Conservation (phyloP, 2,888 invertebrate species). For the Amblyteles armatorius region DNA sequence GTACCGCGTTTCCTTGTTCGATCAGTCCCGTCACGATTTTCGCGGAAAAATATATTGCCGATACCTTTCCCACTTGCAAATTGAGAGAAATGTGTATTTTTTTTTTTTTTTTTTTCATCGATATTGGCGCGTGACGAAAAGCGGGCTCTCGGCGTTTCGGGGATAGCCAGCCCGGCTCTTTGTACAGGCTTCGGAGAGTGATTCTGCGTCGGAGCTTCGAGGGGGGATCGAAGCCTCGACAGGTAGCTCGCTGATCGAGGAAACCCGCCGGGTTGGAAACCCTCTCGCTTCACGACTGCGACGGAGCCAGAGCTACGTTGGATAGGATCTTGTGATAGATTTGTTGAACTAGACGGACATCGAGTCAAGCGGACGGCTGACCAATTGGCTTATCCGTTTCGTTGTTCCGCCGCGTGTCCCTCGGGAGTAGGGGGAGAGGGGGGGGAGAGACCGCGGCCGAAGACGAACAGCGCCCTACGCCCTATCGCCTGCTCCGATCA, state of each 20-base stretch:
- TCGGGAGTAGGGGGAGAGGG: no score
- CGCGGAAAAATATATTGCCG: conserved; percentile 21
- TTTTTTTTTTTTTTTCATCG: neutral
- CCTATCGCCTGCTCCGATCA: conserved; percentile 23
- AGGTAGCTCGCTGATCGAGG: conserved; percentile 29
- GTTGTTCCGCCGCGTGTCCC: neutral
- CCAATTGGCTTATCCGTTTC: conserved; percentile 42
- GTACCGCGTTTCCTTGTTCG: conserved; percentile 13
- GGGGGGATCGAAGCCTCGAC: conserved; percentile 4
- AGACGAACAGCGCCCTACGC: conserved; percentile 21
- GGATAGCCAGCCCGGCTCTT: neutral
- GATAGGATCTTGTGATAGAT: conserved; percentile 46
- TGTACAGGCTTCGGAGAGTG: conserved; percentile 21
- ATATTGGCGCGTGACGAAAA: conserved; percentile 3
- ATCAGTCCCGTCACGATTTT: conserved; percentile 47
- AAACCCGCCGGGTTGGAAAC: conserved; percentile 14
- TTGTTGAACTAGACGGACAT: conserved; percentile 39
- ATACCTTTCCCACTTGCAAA: conserved; percentile 12
- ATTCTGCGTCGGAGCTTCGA: conserved; percentile 30
- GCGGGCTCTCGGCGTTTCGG: neutral
- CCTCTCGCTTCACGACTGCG: conserved; percentile 2
- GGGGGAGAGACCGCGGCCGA: conserved; percentile 29
- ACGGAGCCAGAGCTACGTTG: neutral
- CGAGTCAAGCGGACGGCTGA: conserved; percentile 56
- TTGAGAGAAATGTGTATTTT: conserved; percentile 29